Conservation (phyloP, 2,113 vertebrate species). For the Galeopterus variegatus region DNA sequence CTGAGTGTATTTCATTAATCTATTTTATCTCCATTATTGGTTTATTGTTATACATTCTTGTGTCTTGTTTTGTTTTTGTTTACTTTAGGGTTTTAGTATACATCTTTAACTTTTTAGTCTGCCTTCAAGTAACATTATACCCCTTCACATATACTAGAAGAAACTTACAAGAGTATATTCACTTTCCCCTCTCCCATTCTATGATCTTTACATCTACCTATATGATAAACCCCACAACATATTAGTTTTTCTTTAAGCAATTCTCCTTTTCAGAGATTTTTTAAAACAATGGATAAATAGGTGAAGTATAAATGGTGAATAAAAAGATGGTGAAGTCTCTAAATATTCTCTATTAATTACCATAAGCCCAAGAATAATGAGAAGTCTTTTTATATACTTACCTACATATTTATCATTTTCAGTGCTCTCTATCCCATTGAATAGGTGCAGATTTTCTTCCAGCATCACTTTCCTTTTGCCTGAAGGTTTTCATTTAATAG, state of each 20-base stretch:
- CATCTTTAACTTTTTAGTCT: constrained; percentile 12
- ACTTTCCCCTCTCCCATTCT: background rate
- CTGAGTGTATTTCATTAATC: constrained; percentile 10
- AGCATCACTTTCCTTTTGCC: constrained; percentile 16
- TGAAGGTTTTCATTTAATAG: constrained; percentile 33
- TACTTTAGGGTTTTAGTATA: background rate
- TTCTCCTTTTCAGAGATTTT: background rate
- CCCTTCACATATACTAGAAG: background rate
- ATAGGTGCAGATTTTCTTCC: constrained; percentile 5
- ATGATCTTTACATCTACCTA: constrained; percentile 16
- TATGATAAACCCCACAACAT: background rate
- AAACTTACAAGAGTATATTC: background rate
- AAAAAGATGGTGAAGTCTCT: too few relatives aligned
- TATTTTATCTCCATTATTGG: background rate
- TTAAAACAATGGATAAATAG: too few relatives aligned
- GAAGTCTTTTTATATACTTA: background rate
- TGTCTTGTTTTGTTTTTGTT: background rate
- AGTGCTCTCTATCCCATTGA: background rate
- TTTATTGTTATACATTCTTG: background rate
- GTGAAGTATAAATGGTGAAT: too few relatives aligned
- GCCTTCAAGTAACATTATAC: background rate
- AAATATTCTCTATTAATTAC: too few relatives aligned
- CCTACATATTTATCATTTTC: background rate
- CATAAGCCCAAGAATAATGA: too few relatives aligned
- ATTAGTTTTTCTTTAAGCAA: background rate